Base-by-base conservation (phyloP, 2,888 invertebrate genomes). In the Anthrax anthrax region DNA sequence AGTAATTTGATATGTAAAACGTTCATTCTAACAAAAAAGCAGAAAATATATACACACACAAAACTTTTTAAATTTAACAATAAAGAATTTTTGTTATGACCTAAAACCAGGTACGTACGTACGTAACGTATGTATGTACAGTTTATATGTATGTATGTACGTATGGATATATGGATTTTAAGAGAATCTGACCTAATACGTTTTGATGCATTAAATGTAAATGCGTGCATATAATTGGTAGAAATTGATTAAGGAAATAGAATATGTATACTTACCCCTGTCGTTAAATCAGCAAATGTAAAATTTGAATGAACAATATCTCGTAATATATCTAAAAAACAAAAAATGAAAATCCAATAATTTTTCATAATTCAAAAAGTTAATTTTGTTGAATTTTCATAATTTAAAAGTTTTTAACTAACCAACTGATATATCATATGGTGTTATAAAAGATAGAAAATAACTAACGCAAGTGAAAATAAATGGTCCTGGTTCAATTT, bases 381-480 rank as follows among this genome's bases (percentile, higher is more conserved):
- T 16, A 27, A 36, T 6, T 36, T 9, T 6, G n/a, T 36, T 16
- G 3, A 12, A 3, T 8, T 4, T 36, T 5, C 3, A 36, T 16
- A 16, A 36, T 4, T n/a, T 14, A 16, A 16, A 36, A 34, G 5
- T 13, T 13, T 2, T 10, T 2, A 18, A 38, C 63, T 62, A 58
- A 67, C 68, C 64, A 50, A 67, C 57, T 51, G 69, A 67, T 58
- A 68, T 57, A 58, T 69, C 69, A 53, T 65, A 58, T 53, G 68
- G 69, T 54, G 68, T 67, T 56, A 69, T 67, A 56, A 64, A 60
- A 52, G 68, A 63, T 59, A 68, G 59, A 59, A 68, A 67, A 58
- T 60, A 61, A 58, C 67, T 65, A 56, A 68, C 59, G 56, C 63
- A 62, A 57, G 65, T 64, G 56, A 65, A 69, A 52, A 65, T 54